Percentiles rank a stretch among this genome's conserved stretches.
These are phyloP conservation scores for Drosophila kohkoa DNA, from an alignment of 1,140 invertebrate genomes.

Conservation along the genomic window DNA sequence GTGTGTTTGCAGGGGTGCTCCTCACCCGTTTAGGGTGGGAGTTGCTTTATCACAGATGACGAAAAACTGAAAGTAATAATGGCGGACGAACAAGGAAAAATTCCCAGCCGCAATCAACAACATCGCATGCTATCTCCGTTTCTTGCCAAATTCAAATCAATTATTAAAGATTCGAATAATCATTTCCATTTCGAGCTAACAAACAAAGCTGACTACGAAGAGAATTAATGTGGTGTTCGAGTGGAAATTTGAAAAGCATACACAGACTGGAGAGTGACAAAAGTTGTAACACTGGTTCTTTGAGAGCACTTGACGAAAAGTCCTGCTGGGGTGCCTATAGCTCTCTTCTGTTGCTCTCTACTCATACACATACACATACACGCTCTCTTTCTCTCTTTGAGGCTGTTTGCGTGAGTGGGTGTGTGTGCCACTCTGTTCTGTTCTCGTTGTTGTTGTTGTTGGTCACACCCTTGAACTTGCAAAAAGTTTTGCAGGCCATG, in stretches of 20 bases:
- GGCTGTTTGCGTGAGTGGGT: constrained; percentile 19
- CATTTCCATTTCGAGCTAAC: not conserved
- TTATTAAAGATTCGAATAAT: not conserved
- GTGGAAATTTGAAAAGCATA: not conserved
- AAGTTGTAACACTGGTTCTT: not conserved
- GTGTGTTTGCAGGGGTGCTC: constrained; percentile 32
- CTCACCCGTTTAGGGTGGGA: constrained; percentile 52
- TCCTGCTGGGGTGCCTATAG: constrained; percentile 27
- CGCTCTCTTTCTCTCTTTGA: constrained; percentile 5
- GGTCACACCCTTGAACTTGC: constrained; percentile 85
- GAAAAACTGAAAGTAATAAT: constrained; percentile 67
- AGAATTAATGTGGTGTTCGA: not conserved
- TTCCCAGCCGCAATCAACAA: not conserved
- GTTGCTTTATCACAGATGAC: constrained; percentile 62
- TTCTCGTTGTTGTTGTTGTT: constrained; percentile 26
- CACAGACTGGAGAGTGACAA: not conserved
- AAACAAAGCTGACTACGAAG: not conserved
- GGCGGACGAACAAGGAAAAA: constrained; percentile 48
- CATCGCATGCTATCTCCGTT: not conserved
- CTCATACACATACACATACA: too few relatives aligned
- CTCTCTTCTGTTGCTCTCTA: not conserved
- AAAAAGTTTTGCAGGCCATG: constrained; percentile 43
- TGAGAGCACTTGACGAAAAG: constrained; percentile 7
- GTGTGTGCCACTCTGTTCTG: constrained; percentile 35
- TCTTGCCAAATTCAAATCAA: not conserved